Percentiles rank a stretch among this genome's conserved stretches.
phyloP scores from a whole-genome alignment of 2,888 invertebrate genomes.

The Epinotia ramella region DNA sequence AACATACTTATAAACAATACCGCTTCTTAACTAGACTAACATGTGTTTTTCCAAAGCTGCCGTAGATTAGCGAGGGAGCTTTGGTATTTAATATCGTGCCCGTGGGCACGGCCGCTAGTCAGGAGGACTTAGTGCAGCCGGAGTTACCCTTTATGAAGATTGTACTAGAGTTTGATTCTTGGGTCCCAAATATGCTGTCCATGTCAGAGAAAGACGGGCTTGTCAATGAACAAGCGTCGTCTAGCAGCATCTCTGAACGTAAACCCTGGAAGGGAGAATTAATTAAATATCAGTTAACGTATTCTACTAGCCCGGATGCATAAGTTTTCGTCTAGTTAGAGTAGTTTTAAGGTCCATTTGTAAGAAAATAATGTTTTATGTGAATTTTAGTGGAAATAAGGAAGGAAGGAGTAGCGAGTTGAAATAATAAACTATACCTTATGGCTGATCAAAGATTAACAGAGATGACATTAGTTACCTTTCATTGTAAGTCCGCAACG shows the following conservation, averaged over 20 bases:
- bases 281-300: too few species aligned
- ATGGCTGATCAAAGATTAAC: too few species aligned
- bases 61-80: slow-evolving; percentile 65
- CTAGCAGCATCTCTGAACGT: slow-evolving; percentile 73
- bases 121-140: slow-evolving; percentile 67
- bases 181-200: slow-evolving; percentile 70
- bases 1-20: too few species aligned
- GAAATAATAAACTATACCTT: too few species aligned
- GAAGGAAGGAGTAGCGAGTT: too few species aligned
- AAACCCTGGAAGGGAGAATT: slow-evolving; percentile 72
- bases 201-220: slow-evolving; percentile 70
- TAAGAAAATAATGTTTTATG: too few species aligned
- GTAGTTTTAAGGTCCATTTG: too few species aligned
- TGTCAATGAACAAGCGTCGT: slow-evolving; percentile 73
- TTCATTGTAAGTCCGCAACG: too few species aligned
- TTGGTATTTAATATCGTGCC: slow-evolving; percentile 67
- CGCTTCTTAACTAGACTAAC: slow-evolving; percentile 57
- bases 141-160: slow-evolving; percentile 74
- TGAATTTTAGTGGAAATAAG: too few species aligned
- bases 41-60: slow-evolving; percentile 74
- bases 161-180: slow-evolving; percentile 67
- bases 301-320: too few species aligned
- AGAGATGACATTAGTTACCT: too few species aligned
- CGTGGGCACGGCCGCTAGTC: slow-evolving; percentile 80
- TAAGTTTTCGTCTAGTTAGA: too few species aligned